Evolutionary conservation across 2,888 invertebrate species (phyloP).

Genomic region (Axea sp.): DNA sequence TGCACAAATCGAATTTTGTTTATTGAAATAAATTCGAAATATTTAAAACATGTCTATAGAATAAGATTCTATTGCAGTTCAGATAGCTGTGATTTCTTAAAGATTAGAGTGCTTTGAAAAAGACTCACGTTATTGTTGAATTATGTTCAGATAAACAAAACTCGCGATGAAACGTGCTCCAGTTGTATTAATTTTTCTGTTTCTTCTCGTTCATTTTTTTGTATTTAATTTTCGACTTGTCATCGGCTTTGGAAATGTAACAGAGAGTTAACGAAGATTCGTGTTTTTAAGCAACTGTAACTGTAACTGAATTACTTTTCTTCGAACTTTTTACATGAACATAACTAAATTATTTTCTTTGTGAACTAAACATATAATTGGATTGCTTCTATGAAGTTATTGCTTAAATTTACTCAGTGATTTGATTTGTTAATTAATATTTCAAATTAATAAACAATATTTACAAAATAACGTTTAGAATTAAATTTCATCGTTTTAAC

Average conservation of each 20-base stretch:
- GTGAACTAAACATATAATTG: constrained; percentile 12
- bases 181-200: constrained; percentile 22
- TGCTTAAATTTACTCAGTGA: constrained; percentile 15
- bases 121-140: not conserved
- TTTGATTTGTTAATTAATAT: constrained; percentile 15
- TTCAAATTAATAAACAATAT: constrained; percentile 20
- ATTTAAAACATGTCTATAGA: too few species aligned
- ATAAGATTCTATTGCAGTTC: too few species aligned
- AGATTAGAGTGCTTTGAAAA: too few species aligned
- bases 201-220: constrained; percentile 7
- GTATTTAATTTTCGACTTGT: constrained; percentile 38
- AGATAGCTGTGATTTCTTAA: too few species aligned
- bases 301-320: constrained; percentile 36
- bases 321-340: constrained; percentile 24
- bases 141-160: constrained; percentile 3
- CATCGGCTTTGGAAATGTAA: constrained; percentile 35
- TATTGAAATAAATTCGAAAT: too few species aligned
- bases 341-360: constrained; percentile 25
- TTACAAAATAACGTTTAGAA: constrained; percentile 7
- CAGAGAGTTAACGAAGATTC: constrained; percentile 26
- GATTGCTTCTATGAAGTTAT: constrained; percentile 21
- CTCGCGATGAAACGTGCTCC: not conserved
- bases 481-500: constrained; percentile 6
- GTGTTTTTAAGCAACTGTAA: constrained; percentile 26
- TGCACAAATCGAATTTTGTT: too few species aligned